A percentile compares a stretch with the other conserved stretches of the same genome.
Evolutionary conservation across 2,888 invertebrate species (phyloP).

Genomic region (Ophioninae sp.): DNA sequence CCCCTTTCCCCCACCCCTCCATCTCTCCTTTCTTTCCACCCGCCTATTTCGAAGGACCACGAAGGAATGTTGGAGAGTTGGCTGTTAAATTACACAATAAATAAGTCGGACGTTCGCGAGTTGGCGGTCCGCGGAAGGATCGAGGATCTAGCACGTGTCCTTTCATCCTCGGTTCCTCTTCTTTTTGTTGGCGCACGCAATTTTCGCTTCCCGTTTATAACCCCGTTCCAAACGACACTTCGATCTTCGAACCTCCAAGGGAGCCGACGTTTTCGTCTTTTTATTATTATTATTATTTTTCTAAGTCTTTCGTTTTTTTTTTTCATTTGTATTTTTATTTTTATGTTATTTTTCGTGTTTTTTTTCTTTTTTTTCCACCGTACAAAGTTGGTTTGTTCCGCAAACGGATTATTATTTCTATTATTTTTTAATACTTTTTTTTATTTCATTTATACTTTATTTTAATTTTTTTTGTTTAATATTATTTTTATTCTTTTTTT

Average conservation of each 20-base stretch:
- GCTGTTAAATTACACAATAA: conserved; percentile 68
- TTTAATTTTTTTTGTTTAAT: too few species aligned
- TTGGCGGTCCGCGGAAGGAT: conserved; percentile 34
- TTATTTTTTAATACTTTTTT: not conserved
- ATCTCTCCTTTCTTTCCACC: too few species aligned
- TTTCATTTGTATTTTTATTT: too few species aligned
- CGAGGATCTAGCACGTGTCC: conserved; percentile 42
- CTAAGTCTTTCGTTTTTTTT: too few species aligned
- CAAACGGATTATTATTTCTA: too few species aligned
- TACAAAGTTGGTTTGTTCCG: too few species aligned
- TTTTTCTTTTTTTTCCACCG: conserved; percentile 5
- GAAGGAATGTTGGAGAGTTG: conserved; percentile 65
- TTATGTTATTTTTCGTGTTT: conserved; percentile 5
- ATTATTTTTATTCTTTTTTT: too few species aligned
- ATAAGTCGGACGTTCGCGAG: conserved; percentile 54
- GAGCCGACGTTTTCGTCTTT: not conserved
- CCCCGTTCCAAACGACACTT: conserved; percentile 47
- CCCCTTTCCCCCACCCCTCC: too few species aligned
- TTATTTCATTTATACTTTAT: too few species aligned
- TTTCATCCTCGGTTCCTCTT: conserved; percentile 33
- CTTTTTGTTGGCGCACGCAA: conserved; percentile 57
- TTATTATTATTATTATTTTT: too few species aligned
- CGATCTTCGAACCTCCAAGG: conserved; percentile 17
- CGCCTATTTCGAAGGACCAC: conserved; percentile 61
- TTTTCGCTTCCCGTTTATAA: conserved; percentile 36